These are phyloP conservation scores for Drosophila ohnishii DNA, from an alignment of 1,140 invertebrate genomes.

Conservation along the genomic window DNA sequence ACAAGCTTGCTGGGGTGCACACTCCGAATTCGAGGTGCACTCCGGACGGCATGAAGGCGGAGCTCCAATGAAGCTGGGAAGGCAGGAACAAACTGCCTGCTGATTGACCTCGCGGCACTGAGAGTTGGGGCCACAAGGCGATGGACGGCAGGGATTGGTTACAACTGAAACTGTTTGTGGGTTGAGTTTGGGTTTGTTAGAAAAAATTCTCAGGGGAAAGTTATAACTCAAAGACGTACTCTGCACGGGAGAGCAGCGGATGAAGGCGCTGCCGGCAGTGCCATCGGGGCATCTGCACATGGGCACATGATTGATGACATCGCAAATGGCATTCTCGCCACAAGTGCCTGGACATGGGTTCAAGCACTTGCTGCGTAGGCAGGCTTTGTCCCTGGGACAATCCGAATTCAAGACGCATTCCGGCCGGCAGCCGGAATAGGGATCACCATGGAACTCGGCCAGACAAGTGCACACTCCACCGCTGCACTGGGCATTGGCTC, in stretches of 20 bases:
- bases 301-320: slow-evolving; percentile 90
- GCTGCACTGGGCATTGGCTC: slow-evolving; percentile 90
- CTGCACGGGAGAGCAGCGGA: slow-evolving; percentile 82
- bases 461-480: slow-evolving; percentile 91
- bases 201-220: not conserved
- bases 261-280: slow-evolving; percentile 89
- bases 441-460: slow-evolving; percentile 92
- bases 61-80: slow-evolving; percentile 86
- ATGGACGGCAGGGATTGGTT: slow-evolving; percentile 88
- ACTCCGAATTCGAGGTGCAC: slow-evolving; percentile 89
- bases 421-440: slow-evolving; percentile 91
- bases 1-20: slow-evolving; percentile 87
- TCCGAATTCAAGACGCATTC: slow-evolving; percentile 93
- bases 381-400: slow-evolving; percentile 89
- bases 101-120: slow-evolving; percentile 88
- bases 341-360: slow-evolving; percentile 91
- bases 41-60: slow-evolving; percentile 89
- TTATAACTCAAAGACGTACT: slow-evolving; percentile 83
- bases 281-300: slow-evolving; percentile 90
- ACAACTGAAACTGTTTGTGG: slow-evolving; percentile 83
- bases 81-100: slow-evolving; percentile 88
- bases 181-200: slow-evolving; percentile 83
- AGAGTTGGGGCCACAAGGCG: slow-evolving; percentile 92
- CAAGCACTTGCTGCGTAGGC: slow-evolving; percentile 91
- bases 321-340: slow-evolving; percentile 90